Percentiles rank a stretch among this genome's conserved stretches.
Evolutionary conservation across 2,113 vertebrate genomes (phyloP).

Genomic region (Oceanodroma tethys): DNA sequence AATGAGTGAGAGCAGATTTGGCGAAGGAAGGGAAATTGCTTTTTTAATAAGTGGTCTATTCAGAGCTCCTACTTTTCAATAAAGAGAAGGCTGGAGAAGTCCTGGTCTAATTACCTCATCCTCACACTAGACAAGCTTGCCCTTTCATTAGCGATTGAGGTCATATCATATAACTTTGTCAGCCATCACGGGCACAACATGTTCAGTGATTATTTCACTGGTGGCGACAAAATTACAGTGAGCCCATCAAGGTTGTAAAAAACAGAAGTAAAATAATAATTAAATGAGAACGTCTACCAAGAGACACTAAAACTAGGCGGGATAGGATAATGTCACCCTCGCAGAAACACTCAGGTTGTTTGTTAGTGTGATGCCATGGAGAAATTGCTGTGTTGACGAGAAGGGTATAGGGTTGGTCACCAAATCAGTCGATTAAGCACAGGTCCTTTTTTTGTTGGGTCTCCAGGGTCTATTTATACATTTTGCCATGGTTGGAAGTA

Average conservation of each 20-base stretch:
- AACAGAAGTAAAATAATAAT: not conserved
- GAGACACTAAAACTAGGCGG: slow-evolving; percentile 43
- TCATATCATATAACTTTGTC: slow-evolving; percentile 65
- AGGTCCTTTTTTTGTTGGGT: not conserved
- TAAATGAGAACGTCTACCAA: slow-evolving; percentile 7
- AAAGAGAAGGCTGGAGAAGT: slow-evolving; percentile 54
- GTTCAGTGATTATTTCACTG: slow-evolving; percentile 38
- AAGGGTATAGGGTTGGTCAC: not conserved
- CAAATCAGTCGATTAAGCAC: not conserved
- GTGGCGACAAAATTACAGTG: not conserved
- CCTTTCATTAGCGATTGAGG: slow-evolving; percentile 63
- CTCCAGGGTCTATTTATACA: not conserved
- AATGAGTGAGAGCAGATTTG: slow-evolving; percentile 20
- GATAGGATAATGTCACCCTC: slow-evolving; percentile 6
- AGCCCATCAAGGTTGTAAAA: slow-evolving; percentile 26
- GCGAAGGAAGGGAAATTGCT: slow-evolving; percentile 65
- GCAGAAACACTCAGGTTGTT: not conserved
- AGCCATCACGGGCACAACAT: slow-evolving; percentile 39
- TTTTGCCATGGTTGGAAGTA: not conserved
- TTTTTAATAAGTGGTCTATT: slow-evolving; percentile 74
- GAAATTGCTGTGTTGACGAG: not conserved
- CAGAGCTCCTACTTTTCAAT: slow-evolving; percentile 66
- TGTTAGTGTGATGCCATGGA: slow-evolving; percentile 7
- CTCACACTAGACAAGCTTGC: slow-evolving; percentile 36
- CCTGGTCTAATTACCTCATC: slow-evolving; percentile 62